These are phyloP conservation scores for Dreissena rostriformis DNA, from an alignment of 1,140 invertebrate genomes.

Conservation along the genomic window DNA sequence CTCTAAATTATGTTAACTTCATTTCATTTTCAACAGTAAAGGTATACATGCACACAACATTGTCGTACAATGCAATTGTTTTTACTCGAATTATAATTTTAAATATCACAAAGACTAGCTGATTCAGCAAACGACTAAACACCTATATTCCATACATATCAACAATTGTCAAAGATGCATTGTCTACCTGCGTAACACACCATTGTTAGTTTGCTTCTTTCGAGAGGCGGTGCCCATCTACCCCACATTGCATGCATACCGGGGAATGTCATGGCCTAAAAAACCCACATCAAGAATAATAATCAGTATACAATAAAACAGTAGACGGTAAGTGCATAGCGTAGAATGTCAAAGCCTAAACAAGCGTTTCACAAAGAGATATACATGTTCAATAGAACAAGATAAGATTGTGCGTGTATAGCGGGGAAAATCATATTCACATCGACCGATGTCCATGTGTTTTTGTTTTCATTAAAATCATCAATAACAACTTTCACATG, in stretches of 20 bases:
- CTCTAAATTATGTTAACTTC: background rate
- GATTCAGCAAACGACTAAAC: too few species aligned
- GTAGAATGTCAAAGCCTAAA: too few species aligned
- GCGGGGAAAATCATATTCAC: background rate
- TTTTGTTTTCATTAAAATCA: background rate
- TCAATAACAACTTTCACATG: background rate
- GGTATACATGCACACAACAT: background rate
- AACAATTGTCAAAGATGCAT: background rate
- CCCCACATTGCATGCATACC: conserved; percentile 89
- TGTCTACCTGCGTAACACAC: conserved; percentile 70
- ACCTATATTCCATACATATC: too few species aligned
- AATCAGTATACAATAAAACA: too few species aligned
- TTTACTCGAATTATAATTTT: too few species aligned
- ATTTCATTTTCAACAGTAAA: background rate
- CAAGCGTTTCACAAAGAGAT: too few species aligned
- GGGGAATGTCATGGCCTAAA: conserved; percentile 92
- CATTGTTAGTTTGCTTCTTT: conserved; percentile 73
- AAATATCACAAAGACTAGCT: too few species aligned
- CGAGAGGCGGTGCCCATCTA: conserved; percentile 76
- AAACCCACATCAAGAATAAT: background rate
- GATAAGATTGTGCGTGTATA: too few species aligned
- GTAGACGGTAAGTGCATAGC: too few species aligned
- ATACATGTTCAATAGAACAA: background rate
- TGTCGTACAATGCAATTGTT: too few species aligned
- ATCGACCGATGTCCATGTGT: background rate